Base-by-base conservation (phyloP, 2,797 vertebrate species). In the Chrosomus eos region DNA sequence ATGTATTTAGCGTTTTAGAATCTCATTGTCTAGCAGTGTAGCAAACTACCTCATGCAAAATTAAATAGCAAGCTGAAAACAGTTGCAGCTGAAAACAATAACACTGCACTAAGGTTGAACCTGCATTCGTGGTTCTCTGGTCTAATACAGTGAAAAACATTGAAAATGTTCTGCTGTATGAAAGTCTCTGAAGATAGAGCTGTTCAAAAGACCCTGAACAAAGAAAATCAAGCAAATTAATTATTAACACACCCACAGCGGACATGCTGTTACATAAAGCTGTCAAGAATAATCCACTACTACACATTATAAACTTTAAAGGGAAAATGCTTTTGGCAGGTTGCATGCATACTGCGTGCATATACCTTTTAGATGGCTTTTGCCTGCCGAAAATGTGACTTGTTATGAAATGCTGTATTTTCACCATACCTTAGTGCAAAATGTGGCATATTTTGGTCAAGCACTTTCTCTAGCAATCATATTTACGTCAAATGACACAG, bases 101-200 rank as follows among this genome's bases (percentile, higher is more conserved):
- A 40, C 68, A 82, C 53, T 90, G 91, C 87, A 90, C 90, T 92
- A 86, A n/a, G 83, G 77, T 72, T 93, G 90, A 94, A 93, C 92
- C 64, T 10, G 62, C 64, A 55, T 91, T 91, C 88, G 79, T 51
- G 28, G 88, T 91, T 89, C 74, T 85, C 89, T 88, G 85, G 79
- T 84, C 62, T 33, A 40, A 38, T 62, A 68, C 43, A 53, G 68
- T 23, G 38, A 51, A 66, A 83, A 55, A n/a, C 73, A 43, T 28
- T 74, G 90, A 90, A 92, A 88, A 86, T 83, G 83, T 75, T 86
- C 89, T 84, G 87, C 76, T 79, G n/a, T n/a, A 13, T 71, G 86
- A 80, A 70, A 45, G 40, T 82, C 67, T 43, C 53, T 72, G 70
- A 82, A 83, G 75, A 89, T 89, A 90, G 86, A 77, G 88, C 78